A percentile compares a stretch with the other conserved stretches of the same genome.
phyloP scores from a whole-genome alignment of 2,888 invertebrate species.

The Opisthograptis luteolata region DNA sequence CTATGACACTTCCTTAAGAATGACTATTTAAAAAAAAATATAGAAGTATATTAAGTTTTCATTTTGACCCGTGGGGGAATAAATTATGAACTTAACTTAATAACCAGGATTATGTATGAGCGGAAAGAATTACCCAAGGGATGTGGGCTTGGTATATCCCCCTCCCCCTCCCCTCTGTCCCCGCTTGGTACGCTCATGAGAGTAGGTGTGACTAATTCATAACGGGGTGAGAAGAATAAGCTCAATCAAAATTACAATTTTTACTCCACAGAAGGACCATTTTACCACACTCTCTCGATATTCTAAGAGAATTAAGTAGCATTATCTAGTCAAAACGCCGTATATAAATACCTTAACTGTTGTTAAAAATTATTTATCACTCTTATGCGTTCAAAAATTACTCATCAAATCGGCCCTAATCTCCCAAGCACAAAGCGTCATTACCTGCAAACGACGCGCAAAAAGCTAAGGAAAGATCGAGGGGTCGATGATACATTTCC shows the following conservation, averaged over 20 bases:
- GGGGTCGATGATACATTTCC: conserved; percentile 45
- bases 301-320: not conserved
- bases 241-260: not conserved
- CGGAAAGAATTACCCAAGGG: too few relatives aligned
- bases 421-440: conserved; percentile 32
- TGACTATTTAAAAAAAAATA: too few relatives aligned
- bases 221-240: not conserved
- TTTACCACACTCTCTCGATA: too few relatives aligned
- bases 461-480: conserved; percentile 39
- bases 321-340: not conserved
- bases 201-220: not conserved
- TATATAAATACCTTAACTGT: not conserved
- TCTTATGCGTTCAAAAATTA: conserved; percentile 24
- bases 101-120: too few relatives aligned
- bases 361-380: conserved; percentile 12
- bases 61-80: too few relatives aligned
- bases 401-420: conserved; percentile 31
- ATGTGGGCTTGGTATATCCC: too few relatives aligned
- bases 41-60: too few relatives aligned
- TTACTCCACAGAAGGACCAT: too few relatives aligned
- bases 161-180: too few relatives aligned
- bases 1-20: too few relatives aligned
- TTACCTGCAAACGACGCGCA: conserved; percentile 37
- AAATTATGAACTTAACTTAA: too few relatives aligned
- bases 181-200: too few relatives aligned